These are phyloP conservation scores for Apaloderma vittatum DNA, from an alignment of 2,113 vertebrate species.

Conservation along the genomic window DNA sequence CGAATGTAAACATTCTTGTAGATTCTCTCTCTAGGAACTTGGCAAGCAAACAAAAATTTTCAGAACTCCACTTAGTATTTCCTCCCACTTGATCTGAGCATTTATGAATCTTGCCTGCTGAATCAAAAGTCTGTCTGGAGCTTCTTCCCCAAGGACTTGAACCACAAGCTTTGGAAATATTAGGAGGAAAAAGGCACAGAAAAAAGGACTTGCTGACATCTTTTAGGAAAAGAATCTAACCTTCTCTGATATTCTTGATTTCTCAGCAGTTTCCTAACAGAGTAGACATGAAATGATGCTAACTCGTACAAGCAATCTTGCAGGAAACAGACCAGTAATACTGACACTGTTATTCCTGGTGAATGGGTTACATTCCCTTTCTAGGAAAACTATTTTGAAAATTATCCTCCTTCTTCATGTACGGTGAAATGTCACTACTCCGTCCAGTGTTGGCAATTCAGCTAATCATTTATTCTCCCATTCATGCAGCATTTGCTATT, in stretches of 20 bases:
- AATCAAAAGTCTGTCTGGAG: neutral
- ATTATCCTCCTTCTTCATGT: neutral
- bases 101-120: neutral
- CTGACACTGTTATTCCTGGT: neutral
- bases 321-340: neutral
- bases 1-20: constrained; percentile 1
- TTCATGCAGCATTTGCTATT: neutral
- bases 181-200: neutral
- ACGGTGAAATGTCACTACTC: neutral
- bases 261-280: neutral
- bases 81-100: neutral
- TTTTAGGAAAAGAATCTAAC: neutral
- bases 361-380: neutral
- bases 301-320: neutral
- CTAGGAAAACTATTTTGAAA: neutral
- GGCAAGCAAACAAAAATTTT: constrained; percentile 37
- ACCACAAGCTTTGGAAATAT: neutral
- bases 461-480: neutral
- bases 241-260: neutral
- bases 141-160: neutral
- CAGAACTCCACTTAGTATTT: constrained; percentile 18
- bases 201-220: neutral
- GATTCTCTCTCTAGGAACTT: constrained; percentile 36
- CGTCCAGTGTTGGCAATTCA: neutral
- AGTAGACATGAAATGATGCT: neutral